phyloP scores from a whole-genome alignment of 2,888 invertebrate genomes.

The Heliconius erato region DNA sequence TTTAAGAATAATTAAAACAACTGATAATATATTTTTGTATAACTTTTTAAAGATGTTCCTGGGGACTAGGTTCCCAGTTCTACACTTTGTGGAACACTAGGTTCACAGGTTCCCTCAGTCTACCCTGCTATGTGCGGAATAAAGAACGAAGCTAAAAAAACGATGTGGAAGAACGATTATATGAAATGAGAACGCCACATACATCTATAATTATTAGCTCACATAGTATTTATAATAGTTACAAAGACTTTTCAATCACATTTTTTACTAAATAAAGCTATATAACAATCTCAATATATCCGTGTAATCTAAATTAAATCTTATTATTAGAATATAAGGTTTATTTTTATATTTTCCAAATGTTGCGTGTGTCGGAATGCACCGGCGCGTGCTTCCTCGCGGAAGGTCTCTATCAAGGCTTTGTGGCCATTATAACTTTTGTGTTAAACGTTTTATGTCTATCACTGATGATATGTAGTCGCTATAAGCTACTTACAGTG shows the following conservation, averaged over 20 bases:
- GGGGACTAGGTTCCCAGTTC: too few relatives aligned
- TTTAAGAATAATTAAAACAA: too few relatives aligned
- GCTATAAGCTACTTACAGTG: neutral
- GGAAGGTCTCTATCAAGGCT: conserved; percentile 67
- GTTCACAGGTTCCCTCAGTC: neutral
- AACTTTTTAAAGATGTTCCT: too few relatives aligned
- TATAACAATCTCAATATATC: neutral
- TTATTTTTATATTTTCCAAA: neutral
- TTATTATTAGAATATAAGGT: neutral
- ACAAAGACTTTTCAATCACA: conserved; percentile 8
- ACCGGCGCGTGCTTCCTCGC: conserved; percentile 54
- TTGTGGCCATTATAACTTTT: conserved; percentile 27
- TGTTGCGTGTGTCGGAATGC: conserved; percentile 43
- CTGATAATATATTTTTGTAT: too few relatives aligned
- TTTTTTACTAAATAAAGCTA: conserved; percentile 4
- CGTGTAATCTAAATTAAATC: neutral
- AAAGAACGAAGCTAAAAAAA: neutral
- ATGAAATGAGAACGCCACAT: neutral
- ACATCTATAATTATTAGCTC: neutral
- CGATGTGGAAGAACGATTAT: too few relatives aligned
- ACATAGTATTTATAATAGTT: neutral
- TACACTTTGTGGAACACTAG: too few relatives aligned
- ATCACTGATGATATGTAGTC: neutral
- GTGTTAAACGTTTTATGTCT: conserved; percentile 20
- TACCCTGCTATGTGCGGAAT: neutral